Evolutionary conservation across 2,888 invertebrate genomes (phyloP).

Genomic region (Drepanosiphum platanoidis): DNA sequence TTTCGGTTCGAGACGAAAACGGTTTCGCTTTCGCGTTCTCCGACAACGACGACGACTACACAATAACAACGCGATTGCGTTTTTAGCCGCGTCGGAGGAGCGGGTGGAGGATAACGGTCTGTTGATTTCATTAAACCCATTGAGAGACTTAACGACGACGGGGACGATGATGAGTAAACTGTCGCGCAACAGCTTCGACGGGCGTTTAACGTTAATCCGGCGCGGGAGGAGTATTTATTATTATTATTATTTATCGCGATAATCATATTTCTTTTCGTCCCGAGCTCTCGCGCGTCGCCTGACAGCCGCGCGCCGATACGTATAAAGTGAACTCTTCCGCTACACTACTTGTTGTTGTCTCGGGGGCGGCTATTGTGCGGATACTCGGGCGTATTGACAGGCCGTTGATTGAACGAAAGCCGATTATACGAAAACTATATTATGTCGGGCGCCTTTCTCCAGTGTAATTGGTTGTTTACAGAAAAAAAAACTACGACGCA

Average conservation of each 20-base stretch:
- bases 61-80: no score
- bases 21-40: no score
- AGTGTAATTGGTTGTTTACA: not conserved
- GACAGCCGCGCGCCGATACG: not conserved
- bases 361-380: not conserved
- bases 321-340: slow-evolving; percentile 11
- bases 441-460: not conserved
- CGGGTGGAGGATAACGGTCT: no score
- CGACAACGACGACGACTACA: no score
- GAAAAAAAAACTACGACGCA: no score
- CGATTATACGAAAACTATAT: not conserved
- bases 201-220: not conserved
- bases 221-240: not conserved
- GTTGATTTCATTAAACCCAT: no score
- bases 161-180: no score
- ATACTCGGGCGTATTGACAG: slow-evolving; percentile 1
- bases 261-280: not conserved
- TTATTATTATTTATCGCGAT: not conserved
- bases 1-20: no score
- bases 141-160: no score
- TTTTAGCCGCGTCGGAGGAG: no score
- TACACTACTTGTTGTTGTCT: slow-evolving; percentile 6
- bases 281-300: not conserved
- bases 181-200: not conserved
- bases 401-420: slow-evolving; percentile 33